phyloP scores from a whole-genome alignment of 2,797 vertebrate species.

The Ctenopoma multispine region DNA sequence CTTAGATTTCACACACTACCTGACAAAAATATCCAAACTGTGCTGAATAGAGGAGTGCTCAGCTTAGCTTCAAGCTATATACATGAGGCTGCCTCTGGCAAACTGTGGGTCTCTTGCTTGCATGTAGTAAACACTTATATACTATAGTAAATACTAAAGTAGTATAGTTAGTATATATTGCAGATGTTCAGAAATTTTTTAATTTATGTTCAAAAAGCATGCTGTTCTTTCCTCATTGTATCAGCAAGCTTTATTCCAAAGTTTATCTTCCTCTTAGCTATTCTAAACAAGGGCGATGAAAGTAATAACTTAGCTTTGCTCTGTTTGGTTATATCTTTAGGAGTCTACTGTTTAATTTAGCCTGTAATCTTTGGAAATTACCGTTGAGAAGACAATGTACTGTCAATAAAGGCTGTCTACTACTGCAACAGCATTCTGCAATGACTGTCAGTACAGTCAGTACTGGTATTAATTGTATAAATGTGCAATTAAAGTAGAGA shows the following conservation, averaged over 20 bases:
- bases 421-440: slow-evolving; percentile 15
- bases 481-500: slow-evolving; percentile 29
- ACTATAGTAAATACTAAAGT: too few relatives aligned
- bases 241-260: slow-evolving; percentile 3
- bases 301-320: slow-evolving; percentile 7
- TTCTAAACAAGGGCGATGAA: slow-evolving; percentile 3
- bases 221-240: background rate
- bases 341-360: background rate
- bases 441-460: slow-evolving; percentile 22
- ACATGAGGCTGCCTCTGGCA: slow-evolving; percentile 47
- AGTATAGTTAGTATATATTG: slow-evolving; percentile 27
- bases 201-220: slow-evolving; percentile 8
- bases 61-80: slow-evolving; percentile 49
- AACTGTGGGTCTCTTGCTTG: slow-evolving; percentile 27
- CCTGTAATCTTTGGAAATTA: slow-evolving; percentile 6
- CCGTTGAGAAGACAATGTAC: slow-evolving; percentile 10
- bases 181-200: slow-evolving; percentile 23
- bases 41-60: slow-evolving; percentile 35
- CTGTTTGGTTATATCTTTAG: slow-evolving; percentile 11
- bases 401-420: slow-evolving; percentile 8
- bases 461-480: background rate
- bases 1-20: slow-evolving; percentile 33
- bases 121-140: slow-evolving; percentile 37
- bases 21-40: slow-evolving; percentile 53
- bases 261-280: slow-evolving; percentile 1